These are phyloP conservation scores for Colletes latitarsis DNA, from an alignment of 1,140 invertebrate genomes.

Conservation along the genomic window DNA sequence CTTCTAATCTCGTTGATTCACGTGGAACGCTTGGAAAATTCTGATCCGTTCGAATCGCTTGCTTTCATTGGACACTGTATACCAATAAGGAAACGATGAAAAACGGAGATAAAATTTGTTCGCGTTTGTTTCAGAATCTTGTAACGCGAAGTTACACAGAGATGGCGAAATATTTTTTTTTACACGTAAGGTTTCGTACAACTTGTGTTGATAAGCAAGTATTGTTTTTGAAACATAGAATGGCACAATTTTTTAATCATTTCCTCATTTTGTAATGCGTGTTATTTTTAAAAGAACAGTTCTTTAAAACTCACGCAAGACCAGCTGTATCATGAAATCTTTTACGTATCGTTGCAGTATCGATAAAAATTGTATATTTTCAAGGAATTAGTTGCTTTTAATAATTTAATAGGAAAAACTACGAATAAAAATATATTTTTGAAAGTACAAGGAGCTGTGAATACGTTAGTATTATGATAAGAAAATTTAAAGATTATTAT, in stretches of 20 bases:
- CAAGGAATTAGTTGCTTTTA: too few relatives aligned
- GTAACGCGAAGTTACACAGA: neutral
- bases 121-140: neutral
- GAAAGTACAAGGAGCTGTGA: too few relatives aligned
- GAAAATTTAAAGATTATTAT: too few relatives aligned
- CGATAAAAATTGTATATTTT: too few relatives aligned
- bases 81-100: constrained; percentile 9
- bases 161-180: neutral
- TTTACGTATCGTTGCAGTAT: too few relatives aligned
- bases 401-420: too few relatives aligned
- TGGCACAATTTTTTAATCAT: neutral
- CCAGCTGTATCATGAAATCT: too few relatives aligned
- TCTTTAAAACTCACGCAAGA: too few relatives aligned
- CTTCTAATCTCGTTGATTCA: constrained; percentile 57
- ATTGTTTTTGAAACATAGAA: neutral
- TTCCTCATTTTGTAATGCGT: constrained; percentile 13
- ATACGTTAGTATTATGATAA: too few relatives aligned
- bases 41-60: neutral
- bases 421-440: too few relatives aligned
- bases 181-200: too few relatives aligned
- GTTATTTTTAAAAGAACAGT: neutral
- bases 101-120: constrained; percentile 25
- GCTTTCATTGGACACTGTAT: neutral
- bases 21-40: constrained; percentile 27
- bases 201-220: neutral